A percentile compares a stretch with the other conserved stretches of the same genome.
Conservation (phyloP, 2,113 vertebrate species). For the Rhineura floridana region DNA sequence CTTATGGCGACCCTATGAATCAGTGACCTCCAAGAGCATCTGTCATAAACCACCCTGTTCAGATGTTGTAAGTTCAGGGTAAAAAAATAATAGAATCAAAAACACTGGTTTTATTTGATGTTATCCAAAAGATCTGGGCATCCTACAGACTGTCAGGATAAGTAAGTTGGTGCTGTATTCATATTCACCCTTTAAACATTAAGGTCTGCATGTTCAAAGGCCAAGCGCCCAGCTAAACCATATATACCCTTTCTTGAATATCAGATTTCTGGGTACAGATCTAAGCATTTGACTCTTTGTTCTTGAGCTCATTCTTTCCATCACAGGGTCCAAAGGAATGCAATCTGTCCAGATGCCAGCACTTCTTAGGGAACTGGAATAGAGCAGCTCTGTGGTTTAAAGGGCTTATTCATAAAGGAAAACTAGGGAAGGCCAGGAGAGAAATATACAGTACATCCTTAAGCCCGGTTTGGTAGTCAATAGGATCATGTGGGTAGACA, state of each 20-base stretch:
- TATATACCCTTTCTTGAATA: slow-evolving; percentile 36
- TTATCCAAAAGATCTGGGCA: neutral
- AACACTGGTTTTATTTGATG: too few species aligned
- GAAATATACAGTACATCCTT: slow-evolving; percentile 23
- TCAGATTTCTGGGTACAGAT: slow-evolving; percentile 62
- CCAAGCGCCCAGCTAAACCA: neutral
- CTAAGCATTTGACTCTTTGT: slow-evolving; percentile 69
- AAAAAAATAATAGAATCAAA: neutral
- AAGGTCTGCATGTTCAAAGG: neutral
- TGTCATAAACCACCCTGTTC: too few species aligned
- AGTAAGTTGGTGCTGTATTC: too few species aligned
- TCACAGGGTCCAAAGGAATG: slow-evolving; percentile 71
- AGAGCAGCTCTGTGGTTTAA: slow-evolving; percentile 63
- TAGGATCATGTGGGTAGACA: neutral
- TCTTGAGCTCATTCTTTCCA: slow-evolving; percentile 73
- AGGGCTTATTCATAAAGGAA: slow-evolving; percentile 64
- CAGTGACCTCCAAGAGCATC: too few species aligned
- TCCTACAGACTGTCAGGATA: neutral
- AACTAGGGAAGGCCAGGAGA: neutral
- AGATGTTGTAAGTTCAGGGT: too few species aligned
- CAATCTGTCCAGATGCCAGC: slow-evolving; percentile 73
- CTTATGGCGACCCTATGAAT: too few species aligned
- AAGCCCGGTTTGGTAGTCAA: neutral
- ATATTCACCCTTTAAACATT: accelerated
- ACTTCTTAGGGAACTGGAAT: slow-evolving; percentile 71